Base-by-base conservation (phyloP, 2,888 invertebrate genomes). In the Chalcis sispes region DNA sequence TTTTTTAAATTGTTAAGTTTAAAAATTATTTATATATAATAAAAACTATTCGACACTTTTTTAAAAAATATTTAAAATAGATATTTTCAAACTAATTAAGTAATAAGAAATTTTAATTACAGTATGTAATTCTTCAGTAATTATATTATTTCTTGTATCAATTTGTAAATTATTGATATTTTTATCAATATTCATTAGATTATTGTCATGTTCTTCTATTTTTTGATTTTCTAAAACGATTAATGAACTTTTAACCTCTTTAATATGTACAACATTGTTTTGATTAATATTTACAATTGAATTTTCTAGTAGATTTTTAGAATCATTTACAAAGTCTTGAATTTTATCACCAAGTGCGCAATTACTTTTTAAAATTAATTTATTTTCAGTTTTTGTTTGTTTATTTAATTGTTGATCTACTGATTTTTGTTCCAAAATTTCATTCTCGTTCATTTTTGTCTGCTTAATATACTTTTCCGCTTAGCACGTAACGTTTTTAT, bases 61-160 rank as follows among this genome's bases (percentile, higher is more conserved):
- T n/a, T 18, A 15, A 1, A 25, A 25, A 54, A 1, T 7, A 50
- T 36, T 50, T 40, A 48, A 72, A 56, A 36, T n/a, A n/a, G n/a
- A n/a, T n/a, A n/a, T n/a, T n/a, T n/a, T n/a, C n/a, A n/a, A n/a
- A n/a, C n/a, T n/a, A n/a, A n/a, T n/a, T n/a, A n/a, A n/a, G n/a
- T n/a, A n/a, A n/a, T n/a, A n/a, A n/a, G n/a, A n/a, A 20, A 10
- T 36, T 52, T 7, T 15, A 0, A 42, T 62, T 70, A 75, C 75
- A 58, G 64, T 42, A n/a, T 48, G 25, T 18, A 10, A 18, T 32
- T 62, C 67, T 46, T 62, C 46, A 10, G 42, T 20, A 27, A 23
- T 20, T 2, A 8, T 20, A 67, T 36, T 7, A 23, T 59, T 18
- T 2, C 46, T 66, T 27, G 10, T 42, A n/a, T 58, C 59, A 46